Base-by-base conservation (phyloP, 2,888 invertebrate species). In the Eupithecia subfuscata region DNA sequence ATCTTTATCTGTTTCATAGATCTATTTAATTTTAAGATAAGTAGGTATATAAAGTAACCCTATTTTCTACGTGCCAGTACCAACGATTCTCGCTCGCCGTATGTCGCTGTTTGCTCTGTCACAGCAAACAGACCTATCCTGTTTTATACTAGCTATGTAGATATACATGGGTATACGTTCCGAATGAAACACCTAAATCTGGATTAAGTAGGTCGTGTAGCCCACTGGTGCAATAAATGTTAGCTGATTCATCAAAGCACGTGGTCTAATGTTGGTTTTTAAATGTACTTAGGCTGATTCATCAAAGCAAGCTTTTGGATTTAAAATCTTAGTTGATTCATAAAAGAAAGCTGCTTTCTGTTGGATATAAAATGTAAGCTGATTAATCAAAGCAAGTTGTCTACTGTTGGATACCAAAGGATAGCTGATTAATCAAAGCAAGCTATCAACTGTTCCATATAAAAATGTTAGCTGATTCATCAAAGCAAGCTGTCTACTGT, bases 41-140 rank as follows among this genome's bases (percentile, higher is more conserved):
- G 45, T 45, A 48, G 6, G 5, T 45, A 45, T 5, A 7, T 48
- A 48, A 48, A 18, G 18, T 48, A 25, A 60, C 22, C 12, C 18
- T 18, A 64, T 64, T 64, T 64, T 64, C 64, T 34, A 12, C 56
- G 4, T 34, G 74, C 67, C 78, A 72, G 79, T 80, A 79, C 80
- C 64, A 16, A 65, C 79, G 77, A 79, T 78, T 76, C 79, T 74
- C 80, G 82, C 79, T 76, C 67, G 48, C 77, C 82, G 82, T 80
- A 82, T 82, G 82, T 78, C 80, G 64, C 78, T 80, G 77, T 82
- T 82, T 79, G 79, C 79, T 74, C 78, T 82, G 80, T 75, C 75
- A 80, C 76, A 75, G 80, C 79, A 79, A 82, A 82, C 75, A 80
- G 70, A 70, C 68, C 22, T 40, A 34, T 34, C 40, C 43, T 43